Evolutionary conservation across 2,797 vertebrate genomes (phyloP), one percentile per base, ranked within the genome.

Genomic region (Malacoctenus gilli): DNA sequence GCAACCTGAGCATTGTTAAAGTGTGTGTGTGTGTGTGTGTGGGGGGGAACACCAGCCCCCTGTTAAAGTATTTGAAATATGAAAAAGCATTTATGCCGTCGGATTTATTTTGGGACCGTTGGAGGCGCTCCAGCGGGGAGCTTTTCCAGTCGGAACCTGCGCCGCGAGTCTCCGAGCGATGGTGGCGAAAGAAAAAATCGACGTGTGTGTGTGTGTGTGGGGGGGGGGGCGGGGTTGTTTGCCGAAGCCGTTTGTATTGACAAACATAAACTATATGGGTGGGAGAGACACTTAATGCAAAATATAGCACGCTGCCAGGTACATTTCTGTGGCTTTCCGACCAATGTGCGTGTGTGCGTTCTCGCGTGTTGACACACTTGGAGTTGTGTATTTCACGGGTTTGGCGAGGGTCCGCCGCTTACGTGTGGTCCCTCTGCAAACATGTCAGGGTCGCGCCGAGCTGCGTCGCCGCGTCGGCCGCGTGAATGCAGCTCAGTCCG

Each of bases 161-260:
- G 66, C 55, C 75, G 38, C 57, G 50, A 78, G 74, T 82, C 54
- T 23, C 6, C 36, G 46, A 32, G 60, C 53, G 49, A 68, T 39
- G 62, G 37, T 62, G 59, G 68, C 12, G 11, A 66, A n/a, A n/a
- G n/a, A n/a, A n/a, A n/a, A n/a, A 72, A 38, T 69, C 73, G 19
- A 49, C 73, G 25, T 28, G n/a, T n/a, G n/a, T n/a, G n/a, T n/a
- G n/a, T n/a, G n/a, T n/a, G n/a, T n/a, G n/a, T n/a, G n/a, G n/a
- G n/a, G n/a, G n/a, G n/a, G n/a, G n/a, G n/a, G 25, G 25, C 5
- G 25, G 5, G 25, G 80, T 66, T 67, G 41, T 85, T 85, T 82
- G 78, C 77, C 47, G 63, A 79, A 85, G 84, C 61, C 48, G 73
- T 87, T 84, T 75, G 63, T 84, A 80, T 89, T 89, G 88, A 90